Percentiles rank a stretch among this genome's conserved stretches.
phyloP scores from a whole-genome alignment of 2,797 vertebrate species.

The Nasua narica region DNA sequence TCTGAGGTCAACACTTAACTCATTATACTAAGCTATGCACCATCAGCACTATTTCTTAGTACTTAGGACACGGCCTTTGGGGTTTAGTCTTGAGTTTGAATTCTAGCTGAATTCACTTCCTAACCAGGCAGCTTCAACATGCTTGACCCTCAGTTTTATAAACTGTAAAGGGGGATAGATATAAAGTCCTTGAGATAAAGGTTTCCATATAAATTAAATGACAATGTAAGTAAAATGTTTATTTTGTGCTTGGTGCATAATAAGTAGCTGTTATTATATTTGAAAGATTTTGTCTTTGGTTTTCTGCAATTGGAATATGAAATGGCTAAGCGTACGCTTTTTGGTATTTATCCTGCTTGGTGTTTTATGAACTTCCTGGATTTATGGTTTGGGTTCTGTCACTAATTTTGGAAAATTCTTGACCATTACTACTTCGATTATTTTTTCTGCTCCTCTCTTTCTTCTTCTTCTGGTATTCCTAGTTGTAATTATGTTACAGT shows the following conservation, averaged over 20 bases:
- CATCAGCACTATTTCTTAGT: not conserved
- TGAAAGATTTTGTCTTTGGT: constrained; percentile 3
- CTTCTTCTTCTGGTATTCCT: not conserved
- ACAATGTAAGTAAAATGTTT: constrained; percentile 23
- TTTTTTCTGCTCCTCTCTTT: not conserved
- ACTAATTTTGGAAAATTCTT: constrained; percentile 35
- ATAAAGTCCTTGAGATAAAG: constrained; percentile 35
- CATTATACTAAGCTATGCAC: not conserved
- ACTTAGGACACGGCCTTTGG: not conserved
- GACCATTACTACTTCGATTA: not conserved
- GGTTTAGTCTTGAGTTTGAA: constrained; percentile 8
- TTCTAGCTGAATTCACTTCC: not conserved
- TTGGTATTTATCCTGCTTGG: not conserved
- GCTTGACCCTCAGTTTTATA: not conserved
- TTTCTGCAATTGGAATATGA: not conserved
- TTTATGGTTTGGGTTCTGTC: not conserved
- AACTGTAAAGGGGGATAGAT: constrained; percentile 8
- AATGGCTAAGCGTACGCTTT: not conserved
- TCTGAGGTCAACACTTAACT: not conserved
- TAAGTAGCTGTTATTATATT: not conserved
- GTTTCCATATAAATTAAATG: constrained; percentile 14
- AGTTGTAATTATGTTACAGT: not conserved
- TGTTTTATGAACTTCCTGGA: not conserved
- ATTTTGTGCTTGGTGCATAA: not conserved
- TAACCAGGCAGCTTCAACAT: not conserved